Evolutionary conservation across 2,797 vertebrate species (phyloP).

Genomic region (Micropoecilia bifurca): DNA sequence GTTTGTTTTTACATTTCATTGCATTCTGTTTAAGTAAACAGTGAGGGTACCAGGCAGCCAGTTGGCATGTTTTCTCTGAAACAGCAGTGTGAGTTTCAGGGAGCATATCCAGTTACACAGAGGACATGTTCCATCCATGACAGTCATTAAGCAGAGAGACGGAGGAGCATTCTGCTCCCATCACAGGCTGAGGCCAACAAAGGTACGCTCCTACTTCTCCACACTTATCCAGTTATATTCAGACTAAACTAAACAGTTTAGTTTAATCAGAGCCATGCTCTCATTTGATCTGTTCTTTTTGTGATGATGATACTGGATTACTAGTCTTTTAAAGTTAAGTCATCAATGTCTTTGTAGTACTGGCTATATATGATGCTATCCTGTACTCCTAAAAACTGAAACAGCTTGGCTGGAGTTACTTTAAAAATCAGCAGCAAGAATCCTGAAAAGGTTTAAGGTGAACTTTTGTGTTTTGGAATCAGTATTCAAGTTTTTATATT

Average conservation of each 20-base stretch:
- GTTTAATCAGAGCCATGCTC: background rate
- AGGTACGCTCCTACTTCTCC: slow-evolving; percentile 38
- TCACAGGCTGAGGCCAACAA: slow-evolving; percentile 16
- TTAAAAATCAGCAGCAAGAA: background rate
- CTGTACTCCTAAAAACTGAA: background rate
- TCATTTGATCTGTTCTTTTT: background rate
- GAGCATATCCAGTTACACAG: slow-evolving; percentile 65
- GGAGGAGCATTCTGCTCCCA: slow-evolving; percentile 22
- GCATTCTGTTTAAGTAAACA: background rate
- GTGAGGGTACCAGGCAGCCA: background rate
- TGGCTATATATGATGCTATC: background rate
- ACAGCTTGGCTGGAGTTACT: background rate
- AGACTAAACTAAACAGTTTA: background rate
- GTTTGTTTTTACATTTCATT: background rate
- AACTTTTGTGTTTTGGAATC: background rate
- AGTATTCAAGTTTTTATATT: background rate
- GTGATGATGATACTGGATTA: background rate
- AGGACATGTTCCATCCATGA: slow-evolving; percentile 42
- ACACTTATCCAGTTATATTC: background rate
- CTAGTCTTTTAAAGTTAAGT: background rate
- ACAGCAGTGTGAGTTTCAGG: slow-evolving; percentile 68
- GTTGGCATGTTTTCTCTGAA: slow-evolving; percentile 19
- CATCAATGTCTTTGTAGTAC: background rate
- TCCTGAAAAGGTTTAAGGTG: background rate
- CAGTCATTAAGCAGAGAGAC: slow-evolving; percentile 32